A percentile compares a stretch with the other conserved stretches of the same genome.
Conservation (phyloP, 2,797 vertebrate genomes). For the Nasua narica region DNA sequence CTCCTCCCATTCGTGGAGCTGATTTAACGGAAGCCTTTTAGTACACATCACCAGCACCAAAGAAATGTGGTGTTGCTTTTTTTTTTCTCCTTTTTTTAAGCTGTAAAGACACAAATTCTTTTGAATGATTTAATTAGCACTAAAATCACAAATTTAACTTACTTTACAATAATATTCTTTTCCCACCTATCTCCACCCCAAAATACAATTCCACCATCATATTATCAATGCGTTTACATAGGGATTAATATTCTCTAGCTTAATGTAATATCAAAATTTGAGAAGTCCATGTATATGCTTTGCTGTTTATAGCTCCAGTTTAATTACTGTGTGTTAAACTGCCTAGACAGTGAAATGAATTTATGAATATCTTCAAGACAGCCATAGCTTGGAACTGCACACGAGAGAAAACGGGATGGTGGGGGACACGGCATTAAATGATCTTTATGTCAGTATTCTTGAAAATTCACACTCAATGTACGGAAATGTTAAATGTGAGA, state of each 20-base stretch:
- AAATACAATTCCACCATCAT: conserved; percentile 45
- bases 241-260: conserved; percentile 66
- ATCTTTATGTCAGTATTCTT: conserved; percentile 53
- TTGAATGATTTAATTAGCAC: conserved; percentile 47
- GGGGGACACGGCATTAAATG: not conserved
- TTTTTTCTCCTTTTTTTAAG: not conserved
- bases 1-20: not conserved
- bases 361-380: conserved; percentile 57
- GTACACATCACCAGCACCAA: conserved; percentile 24
- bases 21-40: conserved; percentile 48
- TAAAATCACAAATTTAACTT: conserved; percentile 54
- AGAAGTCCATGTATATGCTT: conserved; percentile 47
- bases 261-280: conserved; percentile 67
- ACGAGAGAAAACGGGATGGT: conserved; percentile 37
- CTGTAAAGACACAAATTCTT: conserved; percentile 34
- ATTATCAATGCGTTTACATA: conserved; percentile 68
- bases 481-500: conserved; percentile 63
- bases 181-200: not conserved
- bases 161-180: conserved; percentile 44
- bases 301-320: conserved; percentile 63
- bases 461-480: conserved; percentile 56
- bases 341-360: conserved; percentile 62
- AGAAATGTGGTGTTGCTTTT: not conserved
- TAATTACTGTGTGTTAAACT: conserved; percentile 67
- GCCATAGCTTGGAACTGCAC: conserved; percentile 55